Base-by-base conservation (phyloP, 1,140 invertebrate genomes). In the Atta texana region DNA sequence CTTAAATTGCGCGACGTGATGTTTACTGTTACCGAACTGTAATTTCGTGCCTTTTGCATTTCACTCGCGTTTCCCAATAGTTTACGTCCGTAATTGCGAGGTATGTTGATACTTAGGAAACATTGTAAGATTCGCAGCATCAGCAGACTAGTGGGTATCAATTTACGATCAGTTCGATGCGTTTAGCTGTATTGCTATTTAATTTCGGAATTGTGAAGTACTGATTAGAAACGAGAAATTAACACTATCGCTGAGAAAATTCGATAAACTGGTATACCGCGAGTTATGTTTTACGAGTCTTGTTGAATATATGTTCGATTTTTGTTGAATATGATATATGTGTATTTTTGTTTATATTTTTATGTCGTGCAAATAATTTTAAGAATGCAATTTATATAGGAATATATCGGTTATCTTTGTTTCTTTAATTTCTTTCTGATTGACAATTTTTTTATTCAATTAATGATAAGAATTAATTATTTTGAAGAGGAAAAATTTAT, bases 171-270 rank as follows among this genome's bases (percentile, higher is more conserved):
- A 10, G 21, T 16, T 59, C 34, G 34, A 12, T 18, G 64, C 64
- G 34, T 44, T 68, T 68, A 68, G 34, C 8, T 68, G 3, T 44
- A 44, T 68, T n/a, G n/a, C 44, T 63, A 44, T 86, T 87, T 63
- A 31, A 55, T 87, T 82, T 88, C 6, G 76, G 31, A 81, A 88
- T 49, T 64, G 64, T 21, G 34, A 39, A 63, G 6, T 49, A 49
- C 21, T 12, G 59, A 88, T 82, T 78, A 72, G 82, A 80, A 80
- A 71, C 18, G 49, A 75, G 68, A 84, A 89, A 87, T 80, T 61
- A 89, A 87, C 64, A 21, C 68, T 24, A 18, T 10, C 24, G 31
- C 44, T n/a, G 31, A 55, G 44, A 55, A 89, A 90, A 87, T 77
- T 61, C 63, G 85, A 82, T 53, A 82, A 88, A 89, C 76, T 76